Evolutionary conservation across 2,888 invertebrate species (phyloP).

Genomic region (Nymphalis polychloros): DNA sequence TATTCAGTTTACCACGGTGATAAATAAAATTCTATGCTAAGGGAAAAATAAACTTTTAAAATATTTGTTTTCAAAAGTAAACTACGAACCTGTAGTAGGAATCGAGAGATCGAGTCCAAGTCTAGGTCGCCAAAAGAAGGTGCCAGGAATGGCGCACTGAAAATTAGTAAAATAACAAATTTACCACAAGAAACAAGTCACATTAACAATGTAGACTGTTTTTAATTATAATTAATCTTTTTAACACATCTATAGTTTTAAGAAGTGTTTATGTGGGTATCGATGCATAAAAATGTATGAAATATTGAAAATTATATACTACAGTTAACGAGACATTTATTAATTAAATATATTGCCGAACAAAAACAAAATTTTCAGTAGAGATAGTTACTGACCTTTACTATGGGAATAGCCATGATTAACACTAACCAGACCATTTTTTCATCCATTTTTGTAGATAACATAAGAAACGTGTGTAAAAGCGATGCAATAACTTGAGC

Average conservation of each 20-base stretch:
- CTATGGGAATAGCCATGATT: slow-evolving; percentile 18
- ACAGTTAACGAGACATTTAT: no score
- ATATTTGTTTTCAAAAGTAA: neutral
- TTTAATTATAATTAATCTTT: no score
- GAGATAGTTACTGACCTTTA: slow-evolving; percentile 26
- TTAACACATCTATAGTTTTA: no score
- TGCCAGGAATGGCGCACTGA: slow-evolving; percentile 49
- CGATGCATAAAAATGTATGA: no score
- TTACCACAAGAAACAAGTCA: neutral
- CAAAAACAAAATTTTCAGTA: no score
- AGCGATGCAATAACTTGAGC: slow-evolving; percentile 1
- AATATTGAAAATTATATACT: no score
- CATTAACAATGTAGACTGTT: no score
- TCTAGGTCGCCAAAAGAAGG: slow-evolving; percentile 54
- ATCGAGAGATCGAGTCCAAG: slow-evolving; percentile 50
- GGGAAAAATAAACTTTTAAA: neutral
- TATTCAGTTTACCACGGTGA: no score
- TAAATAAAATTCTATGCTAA: no score
- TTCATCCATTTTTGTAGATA: slow-evolving; percentile 24
- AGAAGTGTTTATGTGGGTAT: no score
- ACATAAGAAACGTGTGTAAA: neutral
- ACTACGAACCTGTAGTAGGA: slow-evolving; percentile 47
- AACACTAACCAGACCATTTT: slow-evolving; percentile 21
- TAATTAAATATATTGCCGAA: no score
- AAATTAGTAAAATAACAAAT: slow-evolving; percentile 11